phyloP scores from a whole-genome alignment of 1,140 invertebrate genomes.

The Cherax destructor region DNA sequence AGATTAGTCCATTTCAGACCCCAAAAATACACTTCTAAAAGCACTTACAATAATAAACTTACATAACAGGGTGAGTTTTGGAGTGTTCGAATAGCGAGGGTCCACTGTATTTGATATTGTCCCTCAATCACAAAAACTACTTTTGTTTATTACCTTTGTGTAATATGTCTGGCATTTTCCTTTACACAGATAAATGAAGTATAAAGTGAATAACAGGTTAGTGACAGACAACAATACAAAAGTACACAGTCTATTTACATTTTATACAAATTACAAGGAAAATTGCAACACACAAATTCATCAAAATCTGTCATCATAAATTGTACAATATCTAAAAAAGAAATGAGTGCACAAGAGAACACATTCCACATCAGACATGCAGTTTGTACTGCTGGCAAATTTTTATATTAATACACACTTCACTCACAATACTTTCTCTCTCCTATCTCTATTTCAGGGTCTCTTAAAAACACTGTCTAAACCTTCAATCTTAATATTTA shows the following conservation, averaged over 20 bases:
- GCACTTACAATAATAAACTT: too few relatives aligned
- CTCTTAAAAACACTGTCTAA: background rate
- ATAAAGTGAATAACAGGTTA: background rate
- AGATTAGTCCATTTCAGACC: too few relatives aligned
- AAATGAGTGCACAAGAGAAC: slow-evolving; percentile 36
- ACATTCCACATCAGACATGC: slow-evolving; percentile 39
- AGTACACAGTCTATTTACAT: slow-evolving; percentile 55
- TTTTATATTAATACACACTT: background rate
- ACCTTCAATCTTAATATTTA: background rate
- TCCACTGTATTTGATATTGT: too few relatives aligned
- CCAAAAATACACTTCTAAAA: too few relatives aligned
- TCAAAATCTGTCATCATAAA: slow-evolving; percentile 36
- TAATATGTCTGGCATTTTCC: background rate
- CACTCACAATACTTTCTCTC: background rate
- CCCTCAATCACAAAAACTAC: too few relatives aligned
- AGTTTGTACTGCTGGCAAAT: slow-evolving; percentile 8
- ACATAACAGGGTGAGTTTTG: too few relatives aligned
- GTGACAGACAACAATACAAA: slow-evolving; percentile 16
- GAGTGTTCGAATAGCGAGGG: too few relatives aligned
- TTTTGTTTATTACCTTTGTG: too few relatives aligned
- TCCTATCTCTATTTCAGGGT: background rate
- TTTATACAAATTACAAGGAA: slow-evolving; percentile 43
- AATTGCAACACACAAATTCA: slow-evolving; percentile 44
- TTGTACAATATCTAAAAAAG: slow-evolving; percentile 31
- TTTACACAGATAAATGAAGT: background rate